Conservation (phyloP, 2,888 invertebrate species). For the Diadromus collaris region DNA sequence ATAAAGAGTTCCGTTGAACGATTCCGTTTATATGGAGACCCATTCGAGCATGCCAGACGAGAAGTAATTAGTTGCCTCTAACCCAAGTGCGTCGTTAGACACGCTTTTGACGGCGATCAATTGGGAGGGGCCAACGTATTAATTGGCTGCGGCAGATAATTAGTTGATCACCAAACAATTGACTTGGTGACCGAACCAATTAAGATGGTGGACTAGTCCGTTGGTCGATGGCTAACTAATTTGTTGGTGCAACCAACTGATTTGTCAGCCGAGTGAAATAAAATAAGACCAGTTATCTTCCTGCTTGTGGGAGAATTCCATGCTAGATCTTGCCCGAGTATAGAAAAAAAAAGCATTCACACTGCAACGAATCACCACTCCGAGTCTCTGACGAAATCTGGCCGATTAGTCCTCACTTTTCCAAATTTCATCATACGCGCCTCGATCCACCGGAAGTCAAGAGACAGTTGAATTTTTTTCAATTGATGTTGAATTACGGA, state of each 20-base stretch:
- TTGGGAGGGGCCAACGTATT: neutral
- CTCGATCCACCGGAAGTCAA: neutral
- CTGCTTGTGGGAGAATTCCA: neutral
- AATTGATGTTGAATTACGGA: constrained; percentile 9
- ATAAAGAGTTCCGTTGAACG: neutral
- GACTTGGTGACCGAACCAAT: neutral
- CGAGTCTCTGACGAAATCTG: neutral
- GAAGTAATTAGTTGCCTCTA: neutral
- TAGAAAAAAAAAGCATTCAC: neutral
- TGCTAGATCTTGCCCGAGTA: neutral
- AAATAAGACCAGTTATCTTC: too few relatives aligned
- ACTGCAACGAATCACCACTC: neutral
- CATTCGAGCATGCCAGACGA: neutral
- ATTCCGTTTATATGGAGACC: neutral
- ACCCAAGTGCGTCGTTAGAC: neutral
- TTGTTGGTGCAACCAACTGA: neutral
- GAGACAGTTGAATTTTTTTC: neutral
- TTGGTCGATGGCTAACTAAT: neutral
- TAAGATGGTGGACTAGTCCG: neutral
- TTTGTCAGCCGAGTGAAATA: too few relatives aligned
- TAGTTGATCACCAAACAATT: neutral
- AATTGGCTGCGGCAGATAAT: neutral
- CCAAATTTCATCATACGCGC: neutral
- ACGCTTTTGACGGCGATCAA: neutral
- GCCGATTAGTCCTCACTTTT: neutral